Conservation (phyloP, 35 echinoderm and acorn worm genomes). For the Strongylocentrotus purpuratus region DNA sequence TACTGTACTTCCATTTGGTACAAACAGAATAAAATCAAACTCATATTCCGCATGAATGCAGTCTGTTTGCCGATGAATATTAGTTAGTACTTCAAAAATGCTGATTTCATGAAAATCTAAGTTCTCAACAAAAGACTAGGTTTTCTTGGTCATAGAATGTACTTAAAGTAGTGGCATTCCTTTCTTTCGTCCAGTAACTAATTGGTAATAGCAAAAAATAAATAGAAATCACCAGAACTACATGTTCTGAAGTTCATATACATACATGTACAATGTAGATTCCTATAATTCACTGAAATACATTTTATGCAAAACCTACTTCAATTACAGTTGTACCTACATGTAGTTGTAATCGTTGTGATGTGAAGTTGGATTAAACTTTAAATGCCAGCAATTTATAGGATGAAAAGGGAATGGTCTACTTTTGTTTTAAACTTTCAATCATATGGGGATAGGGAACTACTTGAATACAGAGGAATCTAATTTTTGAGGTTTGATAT, state of each 20-base stretch:
- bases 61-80: background rate
- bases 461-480: background rate
- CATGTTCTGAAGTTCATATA: background rate
- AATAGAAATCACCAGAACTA: background rate
- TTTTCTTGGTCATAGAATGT: background rate
- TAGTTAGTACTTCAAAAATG: background rate
- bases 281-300: background rate
- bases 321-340: background rate
- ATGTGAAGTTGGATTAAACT: background rate
- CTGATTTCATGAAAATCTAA: background rate
- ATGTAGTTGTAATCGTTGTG: background rate
- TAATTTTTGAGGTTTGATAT: background rate
- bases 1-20: background rate
- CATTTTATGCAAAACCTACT: background rate
- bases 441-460: background rate
- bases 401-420: background rate
- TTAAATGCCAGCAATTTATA: background rate
- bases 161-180: background rate
- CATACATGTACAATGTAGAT: background rate
- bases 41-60: background rate
- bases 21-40: conserved; percentile 10
- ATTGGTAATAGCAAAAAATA: background rate
- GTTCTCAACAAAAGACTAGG: background rate
- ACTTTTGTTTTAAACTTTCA: no score
- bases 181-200: background rate